Evolutionary conservation across 2,888 invertebrate genomes (phyloP), one percentile per base, ranked within the genome.

Genomic region (Andrena chrysosceles): DNA sequence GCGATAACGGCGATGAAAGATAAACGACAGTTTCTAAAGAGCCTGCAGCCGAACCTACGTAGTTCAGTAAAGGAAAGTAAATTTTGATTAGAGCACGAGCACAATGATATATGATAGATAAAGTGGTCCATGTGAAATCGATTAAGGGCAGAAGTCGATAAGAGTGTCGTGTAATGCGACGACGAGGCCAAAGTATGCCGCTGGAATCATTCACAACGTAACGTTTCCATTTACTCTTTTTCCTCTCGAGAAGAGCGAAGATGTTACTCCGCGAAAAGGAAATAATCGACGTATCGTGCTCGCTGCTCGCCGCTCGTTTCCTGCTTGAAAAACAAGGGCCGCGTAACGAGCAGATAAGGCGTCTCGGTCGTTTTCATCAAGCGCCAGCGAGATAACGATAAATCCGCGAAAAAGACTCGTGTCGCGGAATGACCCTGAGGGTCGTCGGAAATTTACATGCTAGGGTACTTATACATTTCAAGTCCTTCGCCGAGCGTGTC

Each of bases 361-460:
- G 35, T 16, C 10, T 4, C 35, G 10, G 23, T 48, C 20, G 29
- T 31, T 59, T 42, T 29, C 59, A 10, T 48, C 16, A 10, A 42
- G 4, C 20, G 26, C 6, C 10, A 48, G 54, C 10, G 6, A 54
- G 54, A 29, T 42, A n/a, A 16, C 33, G 59, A 77, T 60, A 35
- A 73, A 23, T 54, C 52, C 3, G 5, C 1, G 26, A n/a, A 16
- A 60, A 66, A 71, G 35, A 33, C 10, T 3, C 54, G n/a, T 26
- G 48, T 4, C 31, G n/a, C n/a, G 68, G 6, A 16, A 64, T 10
- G 5, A 49, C 5, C 13, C 5, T 5, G 59, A 60, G 2, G 33
- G 49, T 80, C 59, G 16, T 26, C 1, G 42, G 7, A 52, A 54
- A 76, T 70, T 52, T 76, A 49, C 56, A 77, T 13, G 5, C 42